A percentile compares a stretch with the other conserved stretches of the same genome.
These are phyloP conservation scores for Drosophila pandora DNA, from an alignment of 1,140 invertebrate species.

Conservation along the genomic window DNA sequence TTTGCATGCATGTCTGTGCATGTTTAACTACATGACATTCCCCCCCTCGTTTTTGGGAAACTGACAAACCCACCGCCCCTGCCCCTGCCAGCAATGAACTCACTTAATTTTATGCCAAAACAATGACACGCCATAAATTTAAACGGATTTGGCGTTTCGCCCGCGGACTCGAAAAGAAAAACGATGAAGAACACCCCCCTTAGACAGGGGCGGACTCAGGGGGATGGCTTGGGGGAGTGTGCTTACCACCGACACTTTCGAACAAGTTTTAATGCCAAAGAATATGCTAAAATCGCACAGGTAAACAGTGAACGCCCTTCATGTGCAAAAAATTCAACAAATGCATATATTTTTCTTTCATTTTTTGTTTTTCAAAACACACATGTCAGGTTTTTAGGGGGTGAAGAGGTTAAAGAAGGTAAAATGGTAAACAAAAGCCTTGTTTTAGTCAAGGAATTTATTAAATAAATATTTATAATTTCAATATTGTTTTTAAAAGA, in stretches of 20 bases:
- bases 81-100: constrained; percentile 43
- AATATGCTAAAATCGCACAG: constrained; percentile 27
- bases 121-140: constrained; percentile 81
- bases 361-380: neutral
- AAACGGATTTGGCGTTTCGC: constrained; percentile 74
- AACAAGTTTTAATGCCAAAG: constrained; percentile 28
- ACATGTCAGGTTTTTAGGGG: neutral
- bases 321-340: neutral
- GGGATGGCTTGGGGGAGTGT: neutral
- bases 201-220: constrained; percentile 3
- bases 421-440: too few relatives aligned
- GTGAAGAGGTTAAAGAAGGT: too few relatives aligned
- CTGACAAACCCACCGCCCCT: neutral
- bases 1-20: constrained; percentile 78
- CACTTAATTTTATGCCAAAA: constrained; percentile 82
- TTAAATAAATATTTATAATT: too few relatives aligned
- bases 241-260: constrained; percentile 17
- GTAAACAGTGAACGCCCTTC: constrained; percentile 8
- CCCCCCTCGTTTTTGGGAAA: neutral
- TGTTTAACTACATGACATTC: constrained; percentile 64
- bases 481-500: too few relatives aligned
- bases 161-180: constrained; percentile 46
- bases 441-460: too few relatives aligned
- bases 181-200: constrained; percentile 30
- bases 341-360: neutral